Evolutionary conservation across 2,113 vertebrate genomes (phyloP), one percentile per base, ranked within the genome.

Genomic region (Saiga tatarica): DNA sequence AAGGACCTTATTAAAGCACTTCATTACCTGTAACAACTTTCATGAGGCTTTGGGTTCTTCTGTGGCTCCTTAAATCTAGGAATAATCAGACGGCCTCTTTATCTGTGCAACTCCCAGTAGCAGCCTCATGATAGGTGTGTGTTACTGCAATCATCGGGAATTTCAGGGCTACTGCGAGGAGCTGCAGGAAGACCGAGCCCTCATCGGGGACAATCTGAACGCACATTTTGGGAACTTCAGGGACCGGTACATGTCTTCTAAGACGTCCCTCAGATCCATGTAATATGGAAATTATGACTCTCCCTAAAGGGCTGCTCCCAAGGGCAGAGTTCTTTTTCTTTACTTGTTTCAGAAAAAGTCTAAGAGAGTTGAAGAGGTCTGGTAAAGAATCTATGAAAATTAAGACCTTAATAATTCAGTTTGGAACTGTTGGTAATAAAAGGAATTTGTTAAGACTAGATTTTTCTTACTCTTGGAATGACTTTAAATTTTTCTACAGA

Each of bases 381-480:
- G 30, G 12, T 33, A 81, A 62, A 42, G 36, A 89, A 87, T 42
- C 78, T 83, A 36, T 7, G 57, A 33, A 76, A 85, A 86, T 47
- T 33, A 52, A 74, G 36, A 78, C 28, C 10, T 62, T 74, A 39
- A 52, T 86, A 0, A n/a, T 88, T 95, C n/a, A 21, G 9, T 52
- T 79, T 86, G 76, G 59, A 86, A 57, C 2, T n/a, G 47, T 87
- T 78, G 62, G 25, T 64, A 82, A 82, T 90, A 76, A 96, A 64
- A 79, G 15, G 89, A 78, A 23, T 5, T 30, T 39, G 26, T 60
- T 36, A 52, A 93, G 53, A 60, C 19, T n/a, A 89, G 25, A 45
- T 93, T 45, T 78, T 78, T 81, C 19, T 74, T 60, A n/a, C 62
- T 85, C 59, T 57, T 64, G 21, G 52, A 55, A 28, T 67, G 28